Base-by-base conservation (phyloP, 1,140 invertebrate genomes). In the Manduca sexta region DNA sequence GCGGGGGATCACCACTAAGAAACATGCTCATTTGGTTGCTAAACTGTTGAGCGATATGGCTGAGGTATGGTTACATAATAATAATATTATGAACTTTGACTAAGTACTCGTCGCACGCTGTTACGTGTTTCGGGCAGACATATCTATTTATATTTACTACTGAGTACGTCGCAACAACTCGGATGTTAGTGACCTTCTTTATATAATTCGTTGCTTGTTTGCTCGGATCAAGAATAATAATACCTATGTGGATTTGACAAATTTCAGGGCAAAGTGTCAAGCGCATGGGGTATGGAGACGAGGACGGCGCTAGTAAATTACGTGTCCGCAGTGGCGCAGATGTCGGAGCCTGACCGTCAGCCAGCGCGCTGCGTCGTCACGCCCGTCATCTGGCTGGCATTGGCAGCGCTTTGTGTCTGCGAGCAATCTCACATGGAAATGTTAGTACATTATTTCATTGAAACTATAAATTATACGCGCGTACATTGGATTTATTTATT, bases 291-390 rank as follows among this genome's bases (percentile, higher is more conserved):
- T 1, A 86, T 89, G 38, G 91, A 97, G 30, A 95, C 95, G 0
- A 96, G 97, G 79, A 91, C 92, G 34, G 94, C 95, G n/a, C 93
- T 99, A 26, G 95, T 96, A 0, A 94, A 96, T 64, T 95, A 94
- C 57, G 95, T 98, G 56, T 71, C 97, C 18, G 93, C 94, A 73
- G 83, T 99, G 10, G 97, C 96, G 0, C 91, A 93, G 60, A 74
- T 98, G 14, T 89, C 91, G 50, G 95, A 97, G 61, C 86, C 88
- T 31, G 90, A 92, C 43, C 89, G 96, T 49, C 86, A 88, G 14
- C 93, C 95, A 0, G 84, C 89, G 29, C 88, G 92, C 47, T 98
- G 96, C 80, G 88, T 97, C 29, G 89, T 90, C 59, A 93, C 92
- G 39, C 93, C 96, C 2, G 93, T 93, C 12, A 84, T 98, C 6